Base-by-base conservation (phyloP, 2,888 invertebrate species). In the Ectemnius lituratus region DNA sequence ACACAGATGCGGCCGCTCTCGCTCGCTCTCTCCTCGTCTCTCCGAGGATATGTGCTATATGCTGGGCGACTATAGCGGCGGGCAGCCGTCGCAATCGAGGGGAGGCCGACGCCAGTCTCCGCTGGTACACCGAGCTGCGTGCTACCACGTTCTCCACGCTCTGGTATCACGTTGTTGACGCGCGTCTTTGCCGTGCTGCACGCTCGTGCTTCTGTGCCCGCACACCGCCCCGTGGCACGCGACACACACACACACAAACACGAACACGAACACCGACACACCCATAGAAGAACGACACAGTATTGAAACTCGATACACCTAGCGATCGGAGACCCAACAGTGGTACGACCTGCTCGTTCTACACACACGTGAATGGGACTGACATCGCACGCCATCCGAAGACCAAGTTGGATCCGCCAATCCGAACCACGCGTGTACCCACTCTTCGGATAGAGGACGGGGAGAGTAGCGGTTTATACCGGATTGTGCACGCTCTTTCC, bases 51-150 rank as follows among this genome's bases (percentile, higher is more conserved):
- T 46, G 60, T 45, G 64, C 72, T 75, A 73, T 76, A 80, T 83
- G 78, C 66, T 72, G 14, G 14, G n/a, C 64, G 73, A 71, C 77
- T 78, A 79, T 83, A 83, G 75, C 82, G 75, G 79, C 79, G 75
- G 79, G 77, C 81, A 79, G 69, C 80, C 81, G 74, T 71, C 75
- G 57, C 80, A 71, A 74, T 66, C 80, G 80, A 76, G 79, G 76
- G 81, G 79, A 74, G 74, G 72, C 75, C 78, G 37, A 37, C 37
- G 81, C 79, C 88, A 88, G 87, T 88, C 87, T 87, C 84, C 83
- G 85, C 85, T 86, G 87, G 85, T 85, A 86, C 87, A 85, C 82
- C 87, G 86, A 86, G 84, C 83, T 84, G 86, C 80, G 84, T 85
- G 86, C 83, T 82, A 79, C 76, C 78, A 37, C 8, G 79, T 79